Evolutionary conservation across 2,113 vertebrate species (phyloP), one percentile per base, ranked within the genome.

Genomic region (Urocitellus parryii): DNA sequence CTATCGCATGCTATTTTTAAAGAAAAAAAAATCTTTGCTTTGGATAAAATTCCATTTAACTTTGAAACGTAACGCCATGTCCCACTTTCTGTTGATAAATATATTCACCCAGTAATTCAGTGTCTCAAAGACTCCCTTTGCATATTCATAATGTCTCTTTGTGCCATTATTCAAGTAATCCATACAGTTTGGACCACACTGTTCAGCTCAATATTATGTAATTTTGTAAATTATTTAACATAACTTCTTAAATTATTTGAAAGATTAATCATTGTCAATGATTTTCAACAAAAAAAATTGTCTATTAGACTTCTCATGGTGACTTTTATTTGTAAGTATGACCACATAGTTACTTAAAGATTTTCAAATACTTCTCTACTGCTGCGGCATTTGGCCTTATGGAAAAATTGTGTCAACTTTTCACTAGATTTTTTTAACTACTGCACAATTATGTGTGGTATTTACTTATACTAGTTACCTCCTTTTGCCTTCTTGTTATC

Each of bases 211-310:
- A 51, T 81, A 93, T 79, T 91, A 39, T 53, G 2, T 34, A 76
- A 39, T 67, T 79, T 88, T n/a, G 25, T 27, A 76, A 65, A 67
- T 42, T 2, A 32, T 29, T 82, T 93, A 51, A 45, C 37, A 56
- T 48, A 91, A 70, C 25, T 91, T 76, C 24, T 84, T 27, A 79
- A 70, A 39, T 74, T 65, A 7, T 86, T 86, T 89, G 1, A 5
- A 65, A 39, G 16, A n/a, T 3, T 72, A 7, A 63, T 93, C 2
- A 58, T 80, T 63, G 56, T 25, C 48, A 37, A 32, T 79, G 27
- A 85, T 85, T 90, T 18, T 88, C 11, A 70, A 39, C 45, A 56
- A 94, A 89, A 56, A 94, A 89, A 94, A 80, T 27, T 12, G 4
- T 90, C 67, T 68, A 18, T 53, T 90, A 94, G 29, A 90, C 20